Evolutionary conservation across 2,888 invertebrate species (phyloP).

Genomic region (Helobdella robusta): DNA sequence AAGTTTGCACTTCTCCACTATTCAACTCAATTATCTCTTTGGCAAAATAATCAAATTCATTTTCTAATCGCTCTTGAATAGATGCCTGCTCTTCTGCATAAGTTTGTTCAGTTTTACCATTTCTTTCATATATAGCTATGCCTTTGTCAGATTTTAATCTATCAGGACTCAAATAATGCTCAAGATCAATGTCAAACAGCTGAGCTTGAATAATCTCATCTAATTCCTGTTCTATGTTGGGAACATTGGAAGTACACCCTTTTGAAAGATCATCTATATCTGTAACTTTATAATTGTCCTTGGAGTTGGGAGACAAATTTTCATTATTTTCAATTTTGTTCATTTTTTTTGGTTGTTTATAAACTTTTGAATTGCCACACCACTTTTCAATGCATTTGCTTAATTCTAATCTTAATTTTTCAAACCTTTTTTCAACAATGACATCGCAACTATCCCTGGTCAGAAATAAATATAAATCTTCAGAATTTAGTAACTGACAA

Average conservation of each 20-base stretch:
- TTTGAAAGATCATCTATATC: background rate
- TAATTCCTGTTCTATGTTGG: constrained; percentile 7
- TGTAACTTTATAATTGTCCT: no score
- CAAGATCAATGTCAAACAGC: background rate
- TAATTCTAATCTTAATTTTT: constrained; percentile 5
- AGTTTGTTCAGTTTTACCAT: no score
- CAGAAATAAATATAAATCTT: background rate
- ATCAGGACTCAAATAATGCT: background rate
- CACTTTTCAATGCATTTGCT: constrained; percentile 6
- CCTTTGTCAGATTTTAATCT: background rate
- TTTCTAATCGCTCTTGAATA: background rate
- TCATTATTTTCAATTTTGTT: background rate
- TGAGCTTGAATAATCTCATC: constrained; percentile 13
- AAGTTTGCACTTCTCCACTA: no score
- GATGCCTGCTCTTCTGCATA: no score
- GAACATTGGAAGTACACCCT: background rate
- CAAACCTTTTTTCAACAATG: background rate
- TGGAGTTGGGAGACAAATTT: background rate
- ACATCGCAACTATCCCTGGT: background rate
- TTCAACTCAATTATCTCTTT: background rate
- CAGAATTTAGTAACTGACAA: background rate
- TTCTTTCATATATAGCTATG: no score
- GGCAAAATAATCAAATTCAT: constrained; percentile 7
- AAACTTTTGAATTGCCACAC: constrained; percentile 9
- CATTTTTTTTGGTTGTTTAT: background rate